Base-by-base conservation (phyloP, 2,113 vertebrate species). In the Solea senegalensis region DNA sequence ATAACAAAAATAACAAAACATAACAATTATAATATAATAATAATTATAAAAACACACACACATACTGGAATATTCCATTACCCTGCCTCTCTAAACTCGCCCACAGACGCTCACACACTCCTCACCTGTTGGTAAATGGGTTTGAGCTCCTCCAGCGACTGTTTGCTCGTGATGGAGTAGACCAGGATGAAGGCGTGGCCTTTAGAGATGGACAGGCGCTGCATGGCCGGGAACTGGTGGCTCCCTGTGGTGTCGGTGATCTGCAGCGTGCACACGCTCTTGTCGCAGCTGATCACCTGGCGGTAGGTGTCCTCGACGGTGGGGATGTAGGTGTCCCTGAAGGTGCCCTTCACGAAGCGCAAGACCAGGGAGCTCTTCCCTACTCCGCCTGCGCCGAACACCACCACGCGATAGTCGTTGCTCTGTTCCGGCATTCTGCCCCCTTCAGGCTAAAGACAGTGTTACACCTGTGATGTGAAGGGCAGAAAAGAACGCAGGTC, bases 181-280 rank as follows among this genome's bases (percentile, higher is more conserved):
- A 99, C 97, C 86, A 99, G 92, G 90, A 99, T 95, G 93, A 98
- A 99, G 89, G 97, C 97, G 8, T 99, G 97, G 74, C 97, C 97
- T 88, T 97, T 98, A 84, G 97, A 98, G 92, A 99, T 99, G 93
- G 97, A 97, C 16, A 98, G 94, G 13, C 97, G 95, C 93, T 99
- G 96, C 97, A 98, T 98, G 93, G 97, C 97, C 0, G 97, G 97
- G 90, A 98, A 98, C 94, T 98, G 97, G 91, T 98, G 97, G 86
- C 96, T 98, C 79, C 97, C 97, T 0, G 97, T 98, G 81, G 97
- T 98, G 94, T 98, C 97, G 1, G 97, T 98, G 94, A 98, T 98
- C 93, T 98, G 97, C 69, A 98, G 94, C 0, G 96, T 98, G 92
- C 97, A 98, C 81, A 98, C 95, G 54, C 96, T 98, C 92, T 98